These are phyloP conservation scores for Ormyrus nitidulus DNA, from an alignment of 2,888 invertebrate species.

Conservation along the genomic window DNA sequence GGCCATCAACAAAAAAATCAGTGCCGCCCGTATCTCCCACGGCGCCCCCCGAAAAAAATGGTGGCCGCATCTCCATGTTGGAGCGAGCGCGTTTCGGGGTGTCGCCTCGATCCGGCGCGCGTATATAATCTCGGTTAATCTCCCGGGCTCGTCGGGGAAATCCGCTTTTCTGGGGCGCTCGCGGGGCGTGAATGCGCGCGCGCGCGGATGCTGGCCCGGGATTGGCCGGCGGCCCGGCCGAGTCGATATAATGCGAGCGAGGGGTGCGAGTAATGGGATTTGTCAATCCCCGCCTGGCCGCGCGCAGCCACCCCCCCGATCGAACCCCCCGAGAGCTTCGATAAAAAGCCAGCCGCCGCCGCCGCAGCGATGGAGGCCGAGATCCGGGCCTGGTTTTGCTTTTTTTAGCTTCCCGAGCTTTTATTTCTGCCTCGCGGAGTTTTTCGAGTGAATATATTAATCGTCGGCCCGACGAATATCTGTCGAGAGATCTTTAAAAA, in stretches of 20 bases:
- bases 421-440: too few species aligned
- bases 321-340: conserved; percentile 46
- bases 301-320: conserved; percentile 47
- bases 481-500: too few species aligned
- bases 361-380: conserved; percentile 28
- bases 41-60: conserved; percentile 61
- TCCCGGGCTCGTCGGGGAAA: conserved; percentile 45
- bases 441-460: too few species aligned
- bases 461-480: too few species aligned
- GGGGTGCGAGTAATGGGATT: conserved; percentile 55
- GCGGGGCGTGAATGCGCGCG: conserved; percentile 55
- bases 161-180: conserved; percentile 60
- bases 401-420: too few species aligned
- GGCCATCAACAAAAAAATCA: too few species aligned
- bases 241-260: conserved; percentile 65
- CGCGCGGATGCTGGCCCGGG: conserved; percentile 72
- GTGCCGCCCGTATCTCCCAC: too few species aligned
- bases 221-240: conserved; percentile 67
- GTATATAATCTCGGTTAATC: conserved; percentile 10
- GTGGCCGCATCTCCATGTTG: conserved; percentile 6
- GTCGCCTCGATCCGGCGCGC: not conserved
- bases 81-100: not conserved
- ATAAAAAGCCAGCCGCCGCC: not conserved
- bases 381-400: too few species aligned
- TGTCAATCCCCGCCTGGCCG: conserved; percentile 41